Percentiles rank a stretch among this genome's conserved stretches.
Evolutionary conservation across 2,113 vertebrate genomes (phyloP).

Genomic region (Aptenodytes patagonicus): DNA sequence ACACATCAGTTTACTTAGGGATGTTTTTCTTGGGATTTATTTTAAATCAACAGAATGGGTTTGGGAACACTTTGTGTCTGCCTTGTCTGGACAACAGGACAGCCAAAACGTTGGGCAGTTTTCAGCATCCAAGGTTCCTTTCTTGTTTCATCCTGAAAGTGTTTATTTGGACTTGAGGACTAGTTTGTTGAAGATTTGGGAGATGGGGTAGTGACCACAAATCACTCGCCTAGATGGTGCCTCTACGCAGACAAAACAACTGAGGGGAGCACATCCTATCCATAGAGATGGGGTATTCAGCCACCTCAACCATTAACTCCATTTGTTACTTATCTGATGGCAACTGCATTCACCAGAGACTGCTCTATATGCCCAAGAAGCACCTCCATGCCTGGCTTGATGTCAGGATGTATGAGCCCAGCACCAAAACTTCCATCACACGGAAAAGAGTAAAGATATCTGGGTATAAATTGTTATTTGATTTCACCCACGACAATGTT

Average conservation of each 20-base stretch:
- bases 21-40: conserved; percentile 16
- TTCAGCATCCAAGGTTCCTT: background rate
- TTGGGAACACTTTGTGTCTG: background rate
- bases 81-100: background rate
- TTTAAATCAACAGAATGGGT: background rate
- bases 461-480: background rate
- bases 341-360: background rate
- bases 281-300: background rate
- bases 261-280: background rate
- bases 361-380: background rate
- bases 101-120: background rate
- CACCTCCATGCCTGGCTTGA: background rate
- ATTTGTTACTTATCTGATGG: background rate
- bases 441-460: background rate
- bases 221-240: background rate
- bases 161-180: background rate
- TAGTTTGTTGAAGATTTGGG: background rate
- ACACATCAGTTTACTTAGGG: background rate
- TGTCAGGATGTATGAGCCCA: background rate
- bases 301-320: background rate
- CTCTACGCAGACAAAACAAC: background rate
- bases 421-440: background rate
- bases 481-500: fast-evolving
- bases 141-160: background rate
- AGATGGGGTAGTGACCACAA: background rate